Conservation (phyloP, 2,888 invertebrate genomes). For the Noctua janthe region DNA sequence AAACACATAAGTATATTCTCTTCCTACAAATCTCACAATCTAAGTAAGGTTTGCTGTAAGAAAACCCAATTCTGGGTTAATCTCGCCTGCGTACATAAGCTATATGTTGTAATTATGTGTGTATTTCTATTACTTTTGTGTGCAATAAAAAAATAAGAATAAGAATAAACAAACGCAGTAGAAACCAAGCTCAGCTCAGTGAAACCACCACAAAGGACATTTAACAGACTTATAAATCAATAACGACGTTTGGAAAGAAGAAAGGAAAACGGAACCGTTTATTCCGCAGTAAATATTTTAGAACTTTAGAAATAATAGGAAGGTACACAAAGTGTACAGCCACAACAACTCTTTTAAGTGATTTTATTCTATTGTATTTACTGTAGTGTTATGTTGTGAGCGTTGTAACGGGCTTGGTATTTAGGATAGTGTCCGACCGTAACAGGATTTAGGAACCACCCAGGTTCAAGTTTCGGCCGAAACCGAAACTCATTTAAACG, state of each 20-base stretch:
- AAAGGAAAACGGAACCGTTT: conserved; percentile 14
- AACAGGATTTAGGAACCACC: background rate
- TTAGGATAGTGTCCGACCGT: background rate
- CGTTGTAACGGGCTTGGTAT: background rate
- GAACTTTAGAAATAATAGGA: background rate
- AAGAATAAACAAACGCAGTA: conserved; percentile 15
- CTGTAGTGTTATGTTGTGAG: background rate
- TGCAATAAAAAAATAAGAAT: no score
- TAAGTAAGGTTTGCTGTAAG: no score
- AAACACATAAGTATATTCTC: background rate
- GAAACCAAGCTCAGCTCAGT: conserved; percentile 18
- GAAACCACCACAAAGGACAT: conserved; percentile 27
- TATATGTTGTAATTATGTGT: no score
- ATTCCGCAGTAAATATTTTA: conserved; percentile 7
- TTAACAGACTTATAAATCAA: conserved; percentile 38
- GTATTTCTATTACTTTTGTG: no score
- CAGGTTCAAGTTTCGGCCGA: background rate
- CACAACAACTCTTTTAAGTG: background rate
- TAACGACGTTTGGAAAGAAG: conserved; percentile 19
- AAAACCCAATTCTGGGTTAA: no score
- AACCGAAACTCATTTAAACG: background rate
- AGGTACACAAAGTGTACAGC: background rate
- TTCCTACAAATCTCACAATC: no score
- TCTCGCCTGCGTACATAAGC: no score
- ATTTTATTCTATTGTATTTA: background rate